Conservation (phyloP, 2,888 invertebrate species). For the Cantharis rustica region DNA sequence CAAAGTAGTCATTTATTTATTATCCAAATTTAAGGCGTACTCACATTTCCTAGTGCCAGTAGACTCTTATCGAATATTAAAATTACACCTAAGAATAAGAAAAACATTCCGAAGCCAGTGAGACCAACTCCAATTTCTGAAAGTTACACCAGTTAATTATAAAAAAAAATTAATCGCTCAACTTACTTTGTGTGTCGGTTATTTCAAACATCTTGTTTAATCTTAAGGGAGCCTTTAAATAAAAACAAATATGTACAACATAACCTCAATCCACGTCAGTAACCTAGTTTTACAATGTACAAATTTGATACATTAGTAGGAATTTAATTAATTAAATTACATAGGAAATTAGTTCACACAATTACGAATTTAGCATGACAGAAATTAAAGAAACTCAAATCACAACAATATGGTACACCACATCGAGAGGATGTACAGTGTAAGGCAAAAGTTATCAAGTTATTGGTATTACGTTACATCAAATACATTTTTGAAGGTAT, state of each 20-base stretch:
- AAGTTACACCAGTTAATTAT: constrained; percentile 48
- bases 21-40: not conserved
- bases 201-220: constrained; percentile 73
- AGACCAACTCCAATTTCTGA: constrained; percentile 96
- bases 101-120: constrained; percentile 93
- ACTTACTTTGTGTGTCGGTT: constrained; percentile 83
- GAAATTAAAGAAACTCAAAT: not conserved
- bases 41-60: constrained; percentile 98
- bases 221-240: not conserved
- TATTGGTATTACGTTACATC: no score
- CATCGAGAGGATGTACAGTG: not conserved
- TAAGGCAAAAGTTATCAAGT: not conserved
- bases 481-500: no score
- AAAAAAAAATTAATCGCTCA: constrained; percentile 6
- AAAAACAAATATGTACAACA: not conserved
- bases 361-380: not conserved
- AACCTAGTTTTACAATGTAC: not conserved
- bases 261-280: constrained; percentile 3
- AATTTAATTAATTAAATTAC: not conserved
- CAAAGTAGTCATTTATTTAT: not conserved
- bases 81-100: constrained; percentile 91
- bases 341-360: not conserved
- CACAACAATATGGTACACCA: not conserved
- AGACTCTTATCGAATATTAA: constrained; percentile 96
- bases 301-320: not conserved